A percentile compares a stretch with the other conserved stretches of the same genome.
These are phyloP conservation scores for Drosophila willistoni DNA, from an alignment of 1,140 invertebrate genomes.

Conservation along the genomic window DNA sequence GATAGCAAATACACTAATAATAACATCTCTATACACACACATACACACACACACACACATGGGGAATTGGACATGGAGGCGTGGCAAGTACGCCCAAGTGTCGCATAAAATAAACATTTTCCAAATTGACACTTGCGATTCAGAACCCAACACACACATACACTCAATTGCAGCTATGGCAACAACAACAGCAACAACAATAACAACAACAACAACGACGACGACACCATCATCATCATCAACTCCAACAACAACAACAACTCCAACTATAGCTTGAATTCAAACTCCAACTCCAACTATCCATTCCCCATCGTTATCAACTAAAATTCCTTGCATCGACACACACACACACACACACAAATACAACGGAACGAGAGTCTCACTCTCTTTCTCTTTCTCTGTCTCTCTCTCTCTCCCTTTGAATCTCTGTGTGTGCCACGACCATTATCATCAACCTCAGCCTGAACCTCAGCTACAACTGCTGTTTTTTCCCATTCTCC, in stretches of 20 bases:
- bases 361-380: constrained; percentile 8
- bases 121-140: constrained; percentile 79
- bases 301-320: constrained; percentile 59
- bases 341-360: constrained; percentile 58
- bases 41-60: neutral
- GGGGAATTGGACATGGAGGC: constrained; percentile 26
- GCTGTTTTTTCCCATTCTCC: neutral
- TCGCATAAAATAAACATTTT: constrained; percentile 78
- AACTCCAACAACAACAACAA: constrained; percentile 9
- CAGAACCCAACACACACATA: constrained; percentile 67
- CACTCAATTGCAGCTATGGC: constrained; percentile 59
- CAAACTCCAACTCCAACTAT: constrained; percentile 40
- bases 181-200: too few relatives aligned
- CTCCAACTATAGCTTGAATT: constrained; percentile 9
- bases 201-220: constrained; percentile 40
- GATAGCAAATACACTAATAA: neutral
- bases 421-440: constrained; percentile 11
- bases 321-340: constrained; percentile 75
- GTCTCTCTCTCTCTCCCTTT: neutral
- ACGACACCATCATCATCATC: constrained; percentile 14
- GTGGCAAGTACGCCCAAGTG: constrained; percentile 57
- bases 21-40: neutral
- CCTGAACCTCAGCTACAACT: constrained; percentile 32
- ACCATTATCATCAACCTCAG: constrained; percentile 66
- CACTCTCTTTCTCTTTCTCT: neutral